A percentile compares a stretch with the other conserved stretches of the same genome.
phyloP scores from a whole-genome alignment of 2,113 vertebrate genomes.

The Gadus chalcogrammus region DNA sequence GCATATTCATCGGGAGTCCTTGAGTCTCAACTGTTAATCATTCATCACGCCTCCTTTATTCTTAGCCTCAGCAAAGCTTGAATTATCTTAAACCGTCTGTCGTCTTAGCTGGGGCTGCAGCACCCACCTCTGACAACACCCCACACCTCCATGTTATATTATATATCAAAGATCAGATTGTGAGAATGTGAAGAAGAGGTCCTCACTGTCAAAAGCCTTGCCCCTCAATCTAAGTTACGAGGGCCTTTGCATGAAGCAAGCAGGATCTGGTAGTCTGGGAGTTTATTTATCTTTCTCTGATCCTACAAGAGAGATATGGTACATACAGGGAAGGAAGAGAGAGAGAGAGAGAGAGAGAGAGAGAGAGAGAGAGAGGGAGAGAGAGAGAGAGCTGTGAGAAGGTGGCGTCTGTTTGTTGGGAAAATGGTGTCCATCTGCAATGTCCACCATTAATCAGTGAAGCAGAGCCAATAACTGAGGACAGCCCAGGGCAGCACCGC shows the following conservation, averaged over 20 bases:
- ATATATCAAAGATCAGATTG: slow-evolving; percentile 36
- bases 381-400: slow-evolving; percentile 33
- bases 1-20: slow-evolving; percentile 28
- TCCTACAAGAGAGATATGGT: slow-evolving; percentile 26
- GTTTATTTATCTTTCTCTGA: slow-evolving; percentile 32
- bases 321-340: not conserved
- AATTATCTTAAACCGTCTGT: slow-evolving; percentile 56
- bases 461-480: slow-evolving; percentile 67
- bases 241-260: slow-evolving; percentile 15
- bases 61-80: slow-evolving; percentile 48
- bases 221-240: slow-evolving; percentile 22
- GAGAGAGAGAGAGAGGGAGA: slow-evolving; percentile 3
- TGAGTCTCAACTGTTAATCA: slow-evolving; percentile 59
- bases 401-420: slow-evolving; percentile 47
- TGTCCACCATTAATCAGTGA: slow-evolving; percentile 69
- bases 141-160: slow-evolving; percentile 35
- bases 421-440: slow-evolving; percentile 68
- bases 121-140: slow-evolving; percentile 5
- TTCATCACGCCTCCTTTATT: slow-evolving; percentile 56
- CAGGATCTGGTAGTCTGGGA: slow-evolving; percentile 8
- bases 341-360: not conserved
- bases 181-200: slow-evolving; percentile 8
- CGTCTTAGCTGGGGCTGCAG: slow-evolving; percentile 37
- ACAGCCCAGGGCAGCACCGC: slow-evolving; percentile 46
- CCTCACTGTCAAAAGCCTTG: slow-evolving; percentile 25